These are phyloP conservation scores for Macaria liturata DNA, from an alignment of 2,888 invertebrate species.

Conservation along the genomic window DNA sequence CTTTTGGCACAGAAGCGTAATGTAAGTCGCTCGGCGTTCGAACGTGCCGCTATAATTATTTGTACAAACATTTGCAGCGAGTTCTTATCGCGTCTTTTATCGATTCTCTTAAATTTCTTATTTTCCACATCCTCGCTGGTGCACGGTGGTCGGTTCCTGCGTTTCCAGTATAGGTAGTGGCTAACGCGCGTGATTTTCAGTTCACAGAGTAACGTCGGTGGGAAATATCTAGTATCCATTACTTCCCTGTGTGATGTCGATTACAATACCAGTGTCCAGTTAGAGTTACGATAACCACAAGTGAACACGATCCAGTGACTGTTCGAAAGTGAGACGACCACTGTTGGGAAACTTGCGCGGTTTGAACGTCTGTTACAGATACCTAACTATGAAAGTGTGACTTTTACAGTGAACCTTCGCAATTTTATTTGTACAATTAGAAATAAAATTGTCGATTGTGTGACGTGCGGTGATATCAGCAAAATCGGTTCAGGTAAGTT, in stretches of 20 bases:
- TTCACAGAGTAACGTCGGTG: conserved; percentile 62
- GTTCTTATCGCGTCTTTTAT: conserved; percentile 50
- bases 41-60: conserved; percentile 51
- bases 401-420: conserved; percentile 40
- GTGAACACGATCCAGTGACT: conserved; percentile 72
- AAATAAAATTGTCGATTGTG: conserved; percentile 24
- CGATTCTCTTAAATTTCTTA: conserved; percentile 48
- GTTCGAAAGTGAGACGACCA: conserved; percentile 72
- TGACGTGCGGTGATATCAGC: conserved; percentile 28
- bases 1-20: conserved; percentile 59
- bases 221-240: conserved; percentile 72
- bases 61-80: conserved; percentile 55
- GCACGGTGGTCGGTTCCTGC: conserved; percentile 51
- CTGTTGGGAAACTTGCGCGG: conserved; percentile 70
- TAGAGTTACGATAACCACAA: conserved; percentile 79
- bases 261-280: conserved; percentile 68
- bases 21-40: conserved; percentile 42
- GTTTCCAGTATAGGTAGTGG: conserved; percentile 50
- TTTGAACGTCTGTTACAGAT: conserved; percentile 56
- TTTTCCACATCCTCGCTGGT: conserved; percentile 30
- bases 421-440: conserved; percentile 29
- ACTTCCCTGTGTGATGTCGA: conserved; percentile 74
- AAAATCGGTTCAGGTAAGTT: conserved; percentile 31
- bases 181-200: conserved; percentile 68
- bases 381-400: conserved; percentile 47